Evolutionary conservation across 2,113 vertebrate species (phyloP).

Genomic region (Crotalus helleri): DNA sequence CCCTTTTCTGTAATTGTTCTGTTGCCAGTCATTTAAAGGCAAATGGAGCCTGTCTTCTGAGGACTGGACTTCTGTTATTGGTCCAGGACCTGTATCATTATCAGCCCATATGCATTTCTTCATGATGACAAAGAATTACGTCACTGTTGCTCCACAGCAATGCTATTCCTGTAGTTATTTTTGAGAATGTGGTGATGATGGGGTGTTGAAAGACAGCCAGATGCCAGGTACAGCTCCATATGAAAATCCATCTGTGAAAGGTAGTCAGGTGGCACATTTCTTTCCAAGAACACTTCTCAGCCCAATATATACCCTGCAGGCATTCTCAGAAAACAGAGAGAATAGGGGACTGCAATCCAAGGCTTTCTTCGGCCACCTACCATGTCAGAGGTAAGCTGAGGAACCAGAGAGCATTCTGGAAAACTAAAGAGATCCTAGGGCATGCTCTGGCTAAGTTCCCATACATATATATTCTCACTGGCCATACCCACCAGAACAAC

Average conservation of each 20-base stretch:
- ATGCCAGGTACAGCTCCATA: background rate
- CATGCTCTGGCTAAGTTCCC: background rate
- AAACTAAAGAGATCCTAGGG: background rate
- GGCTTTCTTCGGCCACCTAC: background rate
- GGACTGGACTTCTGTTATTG: background rate
- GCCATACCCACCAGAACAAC: background rate
- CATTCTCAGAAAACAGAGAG: background rate
- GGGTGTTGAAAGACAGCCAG: background rate
- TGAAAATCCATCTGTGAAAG: background rate
- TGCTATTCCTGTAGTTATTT: background rate
- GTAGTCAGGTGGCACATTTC: background rate
- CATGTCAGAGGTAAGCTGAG: background rate
- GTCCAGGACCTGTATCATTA: background rate
- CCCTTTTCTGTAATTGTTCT: background rate
- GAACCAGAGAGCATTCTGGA: background rate
- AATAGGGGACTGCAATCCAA: background rate
- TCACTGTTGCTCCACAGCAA: background rate
- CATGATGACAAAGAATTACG: background rate
- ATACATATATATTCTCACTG: background rate
- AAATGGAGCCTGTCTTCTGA: background rate
- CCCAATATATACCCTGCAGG: background rate
- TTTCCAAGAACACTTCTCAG: background rate
- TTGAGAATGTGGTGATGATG: background rate
- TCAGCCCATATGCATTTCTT: background rate
- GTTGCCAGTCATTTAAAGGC: background rate